These are phyloP conservation scores for Trinectes maculatus DNA, from an alignment of 2,113 vertebrate genomes.

Conservation along the genomic window DNA sequence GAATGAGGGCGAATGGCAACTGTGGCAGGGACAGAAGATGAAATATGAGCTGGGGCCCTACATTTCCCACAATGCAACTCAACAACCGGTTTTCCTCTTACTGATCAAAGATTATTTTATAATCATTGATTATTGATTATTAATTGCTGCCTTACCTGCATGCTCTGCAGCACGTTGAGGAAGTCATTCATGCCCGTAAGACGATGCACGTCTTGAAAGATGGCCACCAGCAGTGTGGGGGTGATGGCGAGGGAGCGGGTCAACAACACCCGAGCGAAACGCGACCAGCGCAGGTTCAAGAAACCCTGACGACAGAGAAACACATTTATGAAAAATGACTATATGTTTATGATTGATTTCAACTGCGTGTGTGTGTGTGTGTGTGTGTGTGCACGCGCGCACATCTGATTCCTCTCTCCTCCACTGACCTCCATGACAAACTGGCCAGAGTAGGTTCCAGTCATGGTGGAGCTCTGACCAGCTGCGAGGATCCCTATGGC, in stretches of 20 bases:
- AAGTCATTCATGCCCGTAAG: conserved; percentile 97
- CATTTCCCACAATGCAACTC: no score
- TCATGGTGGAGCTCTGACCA: conserved; percentile 96
- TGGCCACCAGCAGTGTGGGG: conserved; percentile 90
- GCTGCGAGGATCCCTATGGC: conserved; percentile 92
- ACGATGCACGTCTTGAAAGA: conserved; percentile 90
- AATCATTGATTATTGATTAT: no score
- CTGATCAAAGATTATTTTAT: no score
- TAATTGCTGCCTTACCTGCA: conserved; percentile 81
- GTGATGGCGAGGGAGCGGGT: conserved; percentile 92
- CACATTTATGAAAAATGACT: no score
- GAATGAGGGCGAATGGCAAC: conserved; percentile 92
- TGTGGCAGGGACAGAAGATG: conserved; percentile 50
- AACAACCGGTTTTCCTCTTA: no score
- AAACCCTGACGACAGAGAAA: conserved; percentile 84
- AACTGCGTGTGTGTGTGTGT: conserved; percentile 1
- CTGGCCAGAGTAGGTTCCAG: conserved; percentile 93
- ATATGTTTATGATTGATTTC: no score
- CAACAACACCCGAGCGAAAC: conserved; percentile 90
- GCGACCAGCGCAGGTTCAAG: conserved; percentile 93
- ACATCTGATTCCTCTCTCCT: background rate
- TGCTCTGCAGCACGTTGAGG: conserved; percentile 94
- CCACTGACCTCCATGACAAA: conserved; percentile 92
- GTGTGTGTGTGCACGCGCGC: background rate
- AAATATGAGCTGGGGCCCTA: background rate